Evolutionary conservation across 2,888 invertebrate genomes (phyloP), one percentile per base, ranked within the genome.

Genomic region (Platerodrilus igneus): DNA sequence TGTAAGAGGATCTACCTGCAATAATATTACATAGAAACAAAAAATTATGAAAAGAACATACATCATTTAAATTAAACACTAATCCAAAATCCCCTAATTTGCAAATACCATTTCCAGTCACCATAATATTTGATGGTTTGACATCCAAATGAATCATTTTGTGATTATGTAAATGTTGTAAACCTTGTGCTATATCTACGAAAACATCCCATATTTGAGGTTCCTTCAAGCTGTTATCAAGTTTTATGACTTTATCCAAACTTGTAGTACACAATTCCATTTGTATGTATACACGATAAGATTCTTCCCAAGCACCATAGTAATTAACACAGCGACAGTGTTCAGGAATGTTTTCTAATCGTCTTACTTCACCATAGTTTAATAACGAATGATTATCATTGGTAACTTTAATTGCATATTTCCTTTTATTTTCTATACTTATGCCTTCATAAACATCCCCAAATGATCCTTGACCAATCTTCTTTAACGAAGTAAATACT

Each of bases 81-180:
- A 86, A 69, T 7, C 86, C 86, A 64, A 87, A 86, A 66, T 87
- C 86, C 21, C 79, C 79, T 2, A 87, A 67, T 62, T 87, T 86
- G 60, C 79, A 86, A n/a, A 61, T 62, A 9, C 76, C 75, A 55
- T 79, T 74, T 42, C 72, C 70, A 4, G 77, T 74, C 38, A 86
- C 73, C 55, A 86, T 75, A 31, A 87, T 82, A 63, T 87, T 86
- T 33, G 82, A 85, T 26, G 85, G 78, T 63, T 87, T 86, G 20
- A 87, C 80, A 66, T 86, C 86, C 64, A 86, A 71, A 60, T 86
- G 86, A 19, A 86, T 71, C 19, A 84, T 68, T 58, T 79, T 73
- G 32, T 76, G 71, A 43, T 75, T 74, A 59, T 86, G 86, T 13
- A 87, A 66, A 56, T 80, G 79, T 53, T 80, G 74, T 2, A 86